Base-by-base conservation (phyloP, 2,888 invertebrate genomes). In the Pseudococcus longispinus region DNA sequence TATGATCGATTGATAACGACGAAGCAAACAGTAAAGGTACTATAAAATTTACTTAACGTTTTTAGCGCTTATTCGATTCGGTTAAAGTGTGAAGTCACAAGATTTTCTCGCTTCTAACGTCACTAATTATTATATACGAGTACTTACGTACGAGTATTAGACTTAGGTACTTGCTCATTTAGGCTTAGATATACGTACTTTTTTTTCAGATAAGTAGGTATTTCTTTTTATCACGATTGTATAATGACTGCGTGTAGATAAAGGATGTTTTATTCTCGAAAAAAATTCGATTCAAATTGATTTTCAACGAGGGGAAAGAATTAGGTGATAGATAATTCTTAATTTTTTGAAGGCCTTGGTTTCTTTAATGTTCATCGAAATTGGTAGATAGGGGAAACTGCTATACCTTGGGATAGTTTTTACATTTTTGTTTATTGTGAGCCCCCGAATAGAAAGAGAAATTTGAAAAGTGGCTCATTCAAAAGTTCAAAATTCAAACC, bases 1-100 rank as follows among this genome's bases (percentile, higher is more conserved):
- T 70, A 70, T 18, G 70, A 70, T 70, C 70, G 15, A 70, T 70
- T 70, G 70, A 70, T 70, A 70, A 70, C 70, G 70, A 70, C 29
- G 4, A 26, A 70, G 29, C 70, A 26, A 70, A 29, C 70, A 70
- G 29, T 26, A 70, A 15, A 70, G 70, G 70, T 70, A 70, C 26
- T 29, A 70, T 29, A 29, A 29, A 70, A 29, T 29, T n/a, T n/a
- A n/a, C 9, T 70, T 11, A 29, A 60, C 60, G 70, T 29, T 70
- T 70, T 70, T 70, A 70, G 29, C 70, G n/a, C 70, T 26, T 70
- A 70, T 70, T 70, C 70, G 70, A n/a, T 70, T 26, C 26, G 70
- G 70, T 70, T 70, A 70, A 26, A 70, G 70, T 70, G 70, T 70
- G 70, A 70, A 51, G 51, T 51, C 51, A 51, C 32, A 32, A 32